Percentiles rank a stretch among this genome's conserved stretches.
Conservation (phyloP, 2,797 vertebrate genomes). For the Sebastes umbrosus region DNA sequence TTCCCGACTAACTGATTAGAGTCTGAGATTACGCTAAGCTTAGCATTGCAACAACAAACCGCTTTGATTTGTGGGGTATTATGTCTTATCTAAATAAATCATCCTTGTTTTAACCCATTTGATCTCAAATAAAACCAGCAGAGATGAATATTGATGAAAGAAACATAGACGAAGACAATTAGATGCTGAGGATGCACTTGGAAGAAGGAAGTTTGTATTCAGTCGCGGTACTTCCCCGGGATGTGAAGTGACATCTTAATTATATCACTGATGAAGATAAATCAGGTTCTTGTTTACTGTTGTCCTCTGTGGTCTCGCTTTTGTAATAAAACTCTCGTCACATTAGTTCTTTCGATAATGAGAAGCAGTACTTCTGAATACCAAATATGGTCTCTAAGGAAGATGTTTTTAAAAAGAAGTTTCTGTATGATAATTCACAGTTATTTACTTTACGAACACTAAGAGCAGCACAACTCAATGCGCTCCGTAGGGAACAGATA, state of each 20-base stretch:
- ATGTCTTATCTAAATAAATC: constrained; percentile 36
- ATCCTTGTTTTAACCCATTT: constrained; percentile 49
- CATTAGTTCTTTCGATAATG: constrained; percentile 49
- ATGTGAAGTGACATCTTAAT: constrained; percentile 69
- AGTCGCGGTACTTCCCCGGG: constrained; percentile 15
- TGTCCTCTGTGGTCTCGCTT: constrained; percentile 55
- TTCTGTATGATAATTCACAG: constrained; percentile 37
- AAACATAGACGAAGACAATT: constrained; percentile 35
- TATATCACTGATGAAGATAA: constrained; percentile 60
- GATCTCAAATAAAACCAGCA: constrained; percentile 42
- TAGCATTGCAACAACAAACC: background rate
- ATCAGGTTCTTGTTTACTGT: constrained; percentile 56
- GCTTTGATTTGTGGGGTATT: constrained; percentile 18
- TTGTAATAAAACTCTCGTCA: constrained; percentile 48
- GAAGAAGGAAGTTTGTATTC: constrained; percentile 49
- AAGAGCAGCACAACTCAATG: constrained; percentile 20
- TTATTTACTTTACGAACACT: constrained; percentile 39
- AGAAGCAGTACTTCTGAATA: constrained; percentile 29
- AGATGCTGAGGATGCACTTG: constrained; percentile 27
- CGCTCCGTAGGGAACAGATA: constrained; percentile 25
- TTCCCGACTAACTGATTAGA: background rate
- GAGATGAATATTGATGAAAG: constrained; percentile 52
- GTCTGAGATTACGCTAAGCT: background rate
- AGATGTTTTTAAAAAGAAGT: constrained; percentile 13
- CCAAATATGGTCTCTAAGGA: constrained; percentile 12